A percentile compares a stretch with the other conserved stretches of the same genome.
phyloP scores from a whole-genome alignment of 1,140 invertebrate species.

The Drosophila lacertosa region DNA sequence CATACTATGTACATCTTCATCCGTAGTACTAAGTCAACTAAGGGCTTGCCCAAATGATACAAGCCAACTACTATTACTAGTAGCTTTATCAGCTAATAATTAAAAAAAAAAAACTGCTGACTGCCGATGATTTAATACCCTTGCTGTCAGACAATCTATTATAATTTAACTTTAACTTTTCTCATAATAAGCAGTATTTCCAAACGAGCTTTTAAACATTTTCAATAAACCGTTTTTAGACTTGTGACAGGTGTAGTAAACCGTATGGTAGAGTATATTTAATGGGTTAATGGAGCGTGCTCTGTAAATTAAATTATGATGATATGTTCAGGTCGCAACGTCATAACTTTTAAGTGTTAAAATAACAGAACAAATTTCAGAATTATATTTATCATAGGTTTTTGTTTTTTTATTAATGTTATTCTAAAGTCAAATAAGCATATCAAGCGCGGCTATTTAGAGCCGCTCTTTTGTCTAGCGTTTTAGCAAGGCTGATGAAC shows the following conservation, averaged over 20 bases:
- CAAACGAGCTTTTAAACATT: no score
- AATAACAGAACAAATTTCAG: not conserved
- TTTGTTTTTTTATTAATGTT: constrained; percentile 15
- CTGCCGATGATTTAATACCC: no score
- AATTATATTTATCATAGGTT: not conserved
- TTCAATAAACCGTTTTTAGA: no score
- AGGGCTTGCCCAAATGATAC: constrained; percentile 7
- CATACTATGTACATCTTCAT: constrained; percentile 4
- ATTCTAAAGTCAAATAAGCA: constrained; percentile 29
- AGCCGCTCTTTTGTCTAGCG: not conserved
- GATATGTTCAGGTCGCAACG: not conserved
- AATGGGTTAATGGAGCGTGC: not conserved
- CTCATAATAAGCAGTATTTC: no score
- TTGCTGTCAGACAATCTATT: no score
- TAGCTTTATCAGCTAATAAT: not conserved
- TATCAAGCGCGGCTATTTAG: constrained; percentile 50
- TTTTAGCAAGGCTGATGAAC: constrained; percentile 81
- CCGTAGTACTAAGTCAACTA: not conserved
- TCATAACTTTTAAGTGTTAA: not conserved
- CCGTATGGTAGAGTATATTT: no score
- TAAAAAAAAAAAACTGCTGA: not conserved
- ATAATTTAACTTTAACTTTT: no score
- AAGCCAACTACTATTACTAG: not conserved
- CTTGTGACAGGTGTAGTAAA: no score
- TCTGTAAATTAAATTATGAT: not conserved